phyloP scores from a whole-genome alignment of 2,888 invertebrate species.

The Deilephila porcellus region DNA sequence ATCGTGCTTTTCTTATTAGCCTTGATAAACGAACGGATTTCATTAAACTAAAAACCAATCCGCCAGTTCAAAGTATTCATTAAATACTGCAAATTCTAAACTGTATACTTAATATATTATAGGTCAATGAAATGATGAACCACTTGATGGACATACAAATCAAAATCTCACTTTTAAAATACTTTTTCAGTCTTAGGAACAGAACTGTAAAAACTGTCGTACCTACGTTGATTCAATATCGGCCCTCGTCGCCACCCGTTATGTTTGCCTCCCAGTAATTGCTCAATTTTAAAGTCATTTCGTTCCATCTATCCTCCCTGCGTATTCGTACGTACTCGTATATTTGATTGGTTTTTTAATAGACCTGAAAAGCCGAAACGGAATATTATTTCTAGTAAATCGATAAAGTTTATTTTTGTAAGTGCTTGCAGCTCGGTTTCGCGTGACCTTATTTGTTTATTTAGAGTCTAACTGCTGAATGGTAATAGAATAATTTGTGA shows the following conservation, averaged over 20 bases:
- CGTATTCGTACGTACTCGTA: slow-evolving; percentile 31
- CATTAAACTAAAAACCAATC: too few species aligned
- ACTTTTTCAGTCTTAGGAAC: neutral
- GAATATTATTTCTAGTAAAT: slow-evolving; percentile 23
- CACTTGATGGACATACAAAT: neutral
- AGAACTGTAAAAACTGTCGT: slow-evolving; percentile 7
- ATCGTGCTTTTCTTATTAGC: too few species aligned
- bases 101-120: too few species aligned
- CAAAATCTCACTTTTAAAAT: neutral
- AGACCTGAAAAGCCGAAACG: slow-evolving; percentile 36
- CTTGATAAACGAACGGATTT: too few species aligned
- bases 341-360: slow-evolving; percentile 54
- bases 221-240: slow-evolving; percentile 1
- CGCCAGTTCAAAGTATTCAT: too few species aligned
- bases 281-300: slow-evolving; percentile 57
- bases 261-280: slow-evolving; percentile 45
- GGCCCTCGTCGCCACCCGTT: neutral
- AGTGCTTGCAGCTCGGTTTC: neutral
- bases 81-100: too few species aligned
- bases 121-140: too few species aligned
- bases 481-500: too few species aligned
- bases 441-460: too few species aligned
- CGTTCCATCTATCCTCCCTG: slow-evolving; percentile 50
- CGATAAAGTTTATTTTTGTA: slow-evolving; percentile 3
- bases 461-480: too few species aligned